Base-by-base conservation (phyloP, 1,140 invertebrate species). In the Saxidomus purpurata region DNA sequence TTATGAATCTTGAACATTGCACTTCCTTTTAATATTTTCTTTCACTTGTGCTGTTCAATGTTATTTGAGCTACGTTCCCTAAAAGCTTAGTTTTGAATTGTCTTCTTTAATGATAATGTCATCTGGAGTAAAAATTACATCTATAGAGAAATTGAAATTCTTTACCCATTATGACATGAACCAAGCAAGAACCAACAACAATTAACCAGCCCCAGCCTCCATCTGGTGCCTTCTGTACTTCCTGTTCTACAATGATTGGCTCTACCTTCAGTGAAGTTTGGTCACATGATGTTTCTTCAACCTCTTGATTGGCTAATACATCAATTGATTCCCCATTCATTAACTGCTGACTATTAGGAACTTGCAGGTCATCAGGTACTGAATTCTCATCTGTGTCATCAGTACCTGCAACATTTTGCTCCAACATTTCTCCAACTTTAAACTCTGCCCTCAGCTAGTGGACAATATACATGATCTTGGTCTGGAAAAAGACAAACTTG, bases 131-230 rank as follows among this genome's bases (percentile, higher is more conserved):
- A 4, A 43, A 43, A 43, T 15, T 8, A 8, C 15, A 43, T 43
- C 43, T 43, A 43, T 4, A 43, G 15, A 43, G 43, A 15, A 9
- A 22, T 59, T n/a, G 6, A 22, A 59, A 19, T 9, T 6, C 8
- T 13, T 79, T 61, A 87, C 85, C 85, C 49, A 87, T 59, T 1
- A 87, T 11, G 15, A 63, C 38, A 87, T 87, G 85, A 19, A 87
- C 59, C 15, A 87, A 43, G 43, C 43, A 79, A 1, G 85, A 22
- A 1, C 85, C 85, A 34, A 79, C 43, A 34, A 87, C 85, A 25
- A 87, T 79, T 15, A 87, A 76, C 85, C 85, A 87, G 22, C 85
- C 85, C 28, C 38, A 87, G 22, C 85, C 85, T 49, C 85, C 85
- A 87, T 87, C 85, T 61, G 85, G 85, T 43, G 71, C 85, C 40